Evolutionary conservation across 2,888 invertebrate species (phyloP), one percentile per base, ranked within the genome.

Genomic region (Rapana venosa): DNA sequence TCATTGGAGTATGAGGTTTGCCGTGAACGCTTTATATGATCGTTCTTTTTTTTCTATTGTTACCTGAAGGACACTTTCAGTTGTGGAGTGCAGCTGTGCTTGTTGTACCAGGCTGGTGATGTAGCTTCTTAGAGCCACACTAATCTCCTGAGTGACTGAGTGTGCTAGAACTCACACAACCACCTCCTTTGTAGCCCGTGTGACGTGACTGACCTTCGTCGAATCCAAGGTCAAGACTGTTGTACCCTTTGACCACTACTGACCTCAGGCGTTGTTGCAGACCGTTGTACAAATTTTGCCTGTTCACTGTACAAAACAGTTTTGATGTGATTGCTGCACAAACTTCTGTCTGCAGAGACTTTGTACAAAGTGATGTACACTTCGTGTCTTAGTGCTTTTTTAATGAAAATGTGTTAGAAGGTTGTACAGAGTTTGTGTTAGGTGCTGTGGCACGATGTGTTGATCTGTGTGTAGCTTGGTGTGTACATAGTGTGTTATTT

Each of bases 241-340:
- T 58, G n/a, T 84, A 20, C 30, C 30, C 26, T 56, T 58, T 84
- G 56, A 58, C 84, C 84, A 30, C 58, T 58, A 84, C n/a, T 84
- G 84, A 58, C 84, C 84, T 84, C 84, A 84, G 30, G 58, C 84
- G 58, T 30, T 84, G 47, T 83, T 36, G 20, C 26, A 47, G 83
- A 26, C 47, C 32, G 36, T 22, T 83, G 83, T 83, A 83, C 83
- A 83, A 47, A 47, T 83, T 47, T 26, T 22, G 11, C 8, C 22
- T 22, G 4, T 36, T n/a, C 17, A 47, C 47, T 11, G 47, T 47
- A 8, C 47, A 47, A 47, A 47, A 2, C 47, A 47, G 47, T 47
- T 47, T 47, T 47, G 47, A 47, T 47, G 47, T 47, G 47, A 47
- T 47, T 47, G 47, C 47, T 47, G 47, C 47, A 47, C 47, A 47